Percentiles rank a stretch among this genome's conserved stretches.
Conservation (phyloP, 2,797 vertebrate species). For the Anas bernieri region DNA sequence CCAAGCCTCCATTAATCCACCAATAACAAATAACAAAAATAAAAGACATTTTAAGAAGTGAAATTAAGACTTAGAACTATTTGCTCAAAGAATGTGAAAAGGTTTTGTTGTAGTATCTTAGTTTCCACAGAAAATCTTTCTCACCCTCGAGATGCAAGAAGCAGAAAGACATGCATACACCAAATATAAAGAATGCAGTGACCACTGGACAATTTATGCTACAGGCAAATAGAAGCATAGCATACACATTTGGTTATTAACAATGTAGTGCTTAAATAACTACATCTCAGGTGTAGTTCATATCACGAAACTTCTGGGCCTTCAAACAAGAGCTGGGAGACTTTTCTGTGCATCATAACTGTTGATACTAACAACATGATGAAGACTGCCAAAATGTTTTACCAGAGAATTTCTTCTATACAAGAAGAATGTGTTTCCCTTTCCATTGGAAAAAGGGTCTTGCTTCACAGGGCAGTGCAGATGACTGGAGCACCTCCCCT, state of each 20-base stretch:
- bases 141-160: neutral
- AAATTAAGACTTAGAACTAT: neutral
- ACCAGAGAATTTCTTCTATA: neutral
- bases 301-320: neutral
- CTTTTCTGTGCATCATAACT: neutral
- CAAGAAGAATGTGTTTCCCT: neutral
- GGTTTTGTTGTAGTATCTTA: neutral
- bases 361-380: neutral
- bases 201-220: neutral
- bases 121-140: neutral
- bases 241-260: neutral
- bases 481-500: too few species aligned
- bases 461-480: neutral
- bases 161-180: neutral
- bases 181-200: neutral
- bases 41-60: neutral
- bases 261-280: neutral
- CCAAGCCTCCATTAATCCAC: neutral
- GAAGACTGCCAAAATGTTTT: neutral
- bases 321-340: neutral
- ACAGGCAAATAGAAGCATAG: neutral
- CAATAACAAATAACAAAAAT: too few species aligned
- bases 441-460: neutral
- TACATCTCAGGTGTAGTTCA: neutral
- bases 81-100: neutral